Evolutionary conservation across 2,888 invertebrate genomes (phyloP).

Genomic region (Teleogryllus oceanicus): DNA sequence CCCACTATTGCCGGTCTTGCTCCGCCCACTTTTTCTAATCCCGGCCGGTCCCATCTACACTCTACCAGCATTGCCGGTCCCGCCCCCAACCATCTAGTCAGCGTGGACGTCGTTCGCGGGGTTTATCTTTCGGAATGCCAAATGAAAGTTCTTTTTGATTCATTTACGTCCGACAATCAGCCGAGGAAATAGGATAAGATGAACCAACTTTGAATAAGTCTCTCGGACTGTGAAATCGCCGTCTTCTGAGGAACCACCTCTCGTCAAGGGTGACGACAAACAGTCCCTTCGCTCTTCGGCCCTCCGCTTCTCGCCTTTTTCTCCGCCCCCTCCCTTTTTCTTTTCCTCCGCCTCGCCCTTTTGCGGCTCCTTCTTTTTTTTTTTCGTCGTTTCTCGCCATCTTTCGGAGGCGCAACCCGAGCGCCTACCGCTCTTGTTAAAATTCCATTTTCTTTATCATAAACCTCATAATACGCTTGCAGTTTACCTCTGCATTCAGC

Average conservation of each 20-base stretch:
- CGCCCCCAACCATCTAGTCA: too few species aligned
- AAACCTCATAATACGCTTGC: background rate
- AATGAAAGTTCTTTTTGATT: conserved; percentile 18
- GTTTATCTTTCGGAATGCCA: background rate
- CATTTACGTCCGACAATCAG: background rate
- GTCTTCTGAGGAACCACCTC: background rate
- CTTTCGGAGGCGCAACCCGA: too few species aligned
- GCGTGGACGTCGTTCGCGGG: background rate
- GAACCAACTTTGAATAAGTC: background rate
- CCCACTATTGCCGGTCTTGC: too few species aligned
- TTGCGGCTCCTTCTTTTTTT: too few species aligned
- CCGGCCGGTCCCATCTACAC: too few species aligned
- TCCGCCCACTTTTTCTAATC: too few species aligned
- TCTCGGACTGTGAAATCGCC: background rate
- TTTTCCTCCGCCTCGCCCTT: too few species aligned
- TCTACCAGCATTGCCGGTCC: too few species aligned
- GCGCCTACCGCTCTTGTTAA: too few species aligned
- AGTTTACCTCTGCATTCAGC: conserved; percentile 18
- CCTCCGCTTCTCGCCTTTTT: too few species aligned
- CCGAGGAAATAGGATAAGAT: background rate
- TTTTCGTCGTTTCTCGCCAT: too few species aligned
- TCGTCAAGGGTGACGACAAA: background rate
- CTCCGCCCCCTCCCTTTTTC: too few species aligned
- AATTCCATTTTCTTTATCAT: conserved; percentile 12
- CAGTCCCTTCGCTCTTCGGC: background rate